A percentile compares a stretch with the other conserved stretches of the same genome.
phyloP scores from a whole-genome alignment of 1,140 invertebrate species.

The Rhyzopertha dominica region DNA sequence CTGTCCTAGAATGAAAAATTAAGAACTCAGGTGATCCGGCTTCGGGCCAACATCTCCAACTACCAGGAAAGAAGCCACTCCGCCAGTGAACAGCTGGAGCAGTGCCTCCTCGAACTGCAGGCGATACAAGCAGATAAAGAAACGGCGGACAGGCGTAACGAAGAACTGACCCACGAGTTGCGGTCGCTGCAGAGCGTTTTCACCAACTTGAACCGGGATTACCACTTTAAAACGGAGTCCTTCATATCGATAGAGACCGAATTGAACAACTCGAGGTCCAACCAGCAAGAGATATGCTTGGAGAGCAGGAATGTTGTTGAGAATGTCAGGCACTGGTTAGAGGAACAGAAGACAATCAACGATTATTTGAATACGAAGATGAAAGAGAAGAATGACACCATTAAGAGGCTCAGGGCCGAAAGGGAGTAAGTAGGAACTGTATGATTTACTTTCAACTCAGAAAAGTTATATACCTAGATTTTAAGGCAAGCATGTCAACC shows the following conservation, averaged over 20 bases:
- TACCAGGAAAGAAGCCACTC: conserved; percentile 25
- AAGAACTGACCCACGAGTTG: conserved; percentile 25
- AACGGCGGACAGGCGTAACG: conserved; percentile 25
- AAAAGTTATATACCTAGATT: no score
- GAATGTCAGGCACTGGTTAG: conserved; percentile 15
- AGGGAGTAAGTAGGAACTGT: no score
- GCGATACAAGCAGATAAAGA: conserved; percentile 29
- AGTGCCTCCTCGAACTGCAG: conserved; percentile 27
- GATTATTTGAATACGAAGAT: no score
- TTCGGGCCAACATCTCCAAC: conserved; percentile 18
- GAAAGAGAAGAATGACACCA: no score
- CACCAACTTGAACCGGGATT: no score
- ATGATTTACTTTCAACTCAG: no score
- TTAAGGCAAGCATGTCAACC: no score
- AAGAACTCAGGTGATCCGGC: conserved; percentile 16
- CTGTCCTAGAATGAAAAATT: conserved; percentile 27
- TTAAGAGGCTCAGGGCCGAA: no score
- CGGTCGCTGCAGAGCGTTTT: conserved; percentile 28
- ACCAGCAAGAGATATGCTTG: conserved; percentile 14
- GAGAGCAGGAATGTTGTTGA: conserved; percentile 17
- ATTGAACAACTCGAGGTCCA: conserved; percentile 12
- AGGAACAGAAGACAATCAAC: conserved; percentile 19
- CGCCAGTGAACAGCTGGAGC: conserved; percentile 26
- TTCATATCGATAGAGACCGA: conserved; percentile 23
- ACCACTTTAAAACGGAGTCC: no score